Base-by-base conservation (phyloP, 2,888 invertebrate genomes). In the Melanchra persicariae region DNA sequence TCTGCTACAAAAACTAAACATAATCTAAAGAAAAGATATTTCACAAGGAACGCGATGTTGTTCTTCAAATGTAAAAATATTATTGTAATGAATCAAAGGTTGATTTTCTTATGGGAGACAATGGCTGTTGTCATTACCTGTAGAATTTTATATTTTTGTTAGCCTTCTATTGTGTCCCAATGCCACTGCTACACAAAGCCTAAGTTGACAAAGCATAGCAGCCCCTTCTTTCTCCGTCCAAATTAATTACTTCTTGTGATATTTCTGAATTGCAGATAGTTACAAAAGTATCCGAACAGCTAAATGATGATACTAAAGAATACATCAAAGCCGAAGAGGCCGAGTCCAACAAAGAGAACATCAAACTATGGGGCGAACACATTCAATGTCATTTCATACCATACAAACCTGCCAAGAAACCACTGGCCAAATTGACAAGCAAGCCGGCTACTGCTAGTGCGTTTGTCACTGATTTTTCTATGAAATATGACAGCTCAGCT, bases 291-390 rank as follows among this genome's bases (percentile, higher is more conserved):
- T 94, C 95, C 0, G 90, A 88, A 54, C 87, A 93, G 17, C 79
- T 97, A 66, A 91, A 93, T 70, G 96, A 97, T 26, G 93, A 96
- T 10, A 94, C 96, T 63, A 93, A 96, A 74, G 92, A 93, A 2
- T 93, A 91, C 76, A 89, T 97, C 73, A 94, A 91, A 81, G 86
- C 91, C 59, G 94, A 95, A 81, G 82, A 83, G 3, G 85, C 73
- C 52, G 92, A 91, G 12, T 83, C 86, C 9, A 89, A 91, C 43
- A 93, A 92, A 75, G 92, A 94, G 68, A 92, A 91, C 68, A 64
- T 90, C 0, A 96, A 93, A 75, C 77, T 95, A 30, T 96, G 96
- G 96, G 96, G 95, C 5, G 95, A 95, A 45, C 89, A 93, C 68
- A 95, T 96, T 47, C 91, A 93, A 83, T 95, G 94, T 60, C 87